Evolutionary conservation across 2,113 vertebrate genomes (phyloP).

Genomic region (Macrotus californicus): DNA sequence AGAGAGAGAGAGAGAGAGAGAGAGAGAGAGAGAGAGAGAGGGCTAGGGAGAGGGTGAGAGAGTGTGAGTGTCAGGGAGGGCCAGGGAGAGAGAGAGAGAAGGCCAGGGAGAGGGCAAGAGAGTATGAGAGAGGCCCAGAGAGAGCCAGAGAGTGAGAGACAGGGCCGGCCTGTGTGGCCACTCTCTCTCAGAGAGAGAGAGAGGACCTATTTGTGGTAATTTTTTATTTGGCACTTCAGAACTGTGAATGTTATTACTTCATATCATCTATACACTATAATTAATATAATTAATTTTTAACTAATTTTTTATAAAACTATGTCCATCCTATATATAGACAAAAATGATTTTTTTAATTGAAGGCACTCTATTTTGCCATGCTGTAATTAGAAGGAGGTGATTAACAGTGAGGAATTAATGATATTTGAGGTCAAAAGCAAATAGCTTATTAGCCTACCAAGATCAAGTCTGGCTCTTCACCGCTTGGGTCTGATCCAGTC

Average conservation of each 20-base stretch:
- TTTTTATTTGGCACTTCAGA: conserved; percentile 59
- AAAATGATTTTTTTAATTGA: not conserved
- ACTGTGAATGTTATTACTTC: not conserved
- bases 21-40: too few relatives aligned
- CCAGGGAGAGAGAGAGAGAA: too few relatives aligned
- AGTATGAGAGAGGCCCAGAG: too few relatives aligned
- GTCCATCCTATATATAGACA: not conserved
- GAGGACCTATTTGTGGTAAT: conserved; percentile 66
- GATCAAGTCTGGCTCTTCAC: not conserved
- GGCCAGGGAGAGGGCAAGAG: too few relatives aligned
- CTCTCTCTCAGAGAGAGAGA: too few relatives aligned
- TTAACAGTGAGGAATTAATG: not conserved
- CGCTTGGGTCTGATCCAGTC: not conserved
- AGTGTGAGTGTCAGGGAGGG: too few relatives aligned
- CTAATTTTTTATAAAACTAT: not conserved
- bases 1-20: too few relatives aligned
- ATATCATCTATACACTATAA: not conserved
- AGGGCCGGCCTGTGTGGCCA: too few relatives aligned
- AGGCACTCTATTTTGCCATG: not conserved
- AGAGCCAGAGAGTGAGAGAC: too few relatives aligned
- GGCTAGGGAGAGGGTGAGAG: too few relatives aligned
- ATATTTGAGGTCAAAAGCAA: not conserved
- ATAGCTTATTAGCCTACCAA: not conserved
- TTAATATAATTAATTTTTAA: not conserved
- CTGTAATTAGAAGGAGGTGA: not conserved